These are phyloP conservation scores for Physella acuta DNA, from an alignment of 1,140 invertebrate genomes.

Conservation along the genomic window DNA sequence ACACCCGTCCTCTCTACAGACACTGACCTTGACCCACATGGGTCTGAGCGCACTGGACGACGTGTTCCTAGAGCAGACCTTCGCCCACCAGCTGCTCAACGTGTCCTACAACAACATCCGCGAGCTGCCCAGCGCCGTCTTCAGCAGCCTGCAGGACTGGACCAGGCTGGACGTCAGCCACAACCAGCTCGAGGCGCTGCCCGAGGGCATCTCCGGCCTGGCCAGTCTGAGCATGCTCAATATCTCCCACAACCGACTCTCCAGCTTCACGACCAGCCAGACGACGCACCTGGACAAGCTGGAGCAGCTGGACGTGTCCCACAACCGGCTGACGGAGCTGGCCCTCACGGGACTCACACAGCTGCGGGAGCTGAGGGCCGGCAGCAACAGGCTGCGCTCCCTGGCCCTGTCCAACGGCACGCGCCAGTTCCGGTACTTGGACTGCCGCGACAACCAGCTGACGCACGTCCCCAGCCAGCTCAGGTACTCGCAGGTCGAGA, in stretches of 20 bases:
- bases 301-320: constrained; percentile 34
- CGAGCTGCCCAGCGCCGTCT: constrained; percentile 21
- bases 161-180: constrained; percentile 28
- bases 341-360: no score
- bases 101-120: constrained; percentile 38
- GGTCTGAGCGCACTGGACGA: constrained; percentile 6
- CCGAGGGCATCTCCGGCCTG: constrained; percentile 27
- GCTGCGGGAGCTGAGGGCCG: no score
- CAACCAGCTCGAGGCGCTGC: constrained; percentile 32
- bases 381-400: no score
- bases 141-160: constrained; percentile 31
- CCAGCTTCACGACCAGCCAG: constrained; percentile 17
- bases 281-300: constrained; percentile 27
- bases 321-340: constrained; percentile 35
- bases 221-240: constrained; percentile 36
- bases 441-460: constrained; percentile 39
- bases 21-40: constrained; percentile 32
- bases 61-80: constrained; percentile 27
- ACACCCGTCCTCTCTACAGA: constrained; percentile 17
- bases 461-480: constrained; percentile 27
- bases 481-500: constrained; percentile 32
- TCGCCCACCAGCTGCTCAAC: constrained; percentile 27
- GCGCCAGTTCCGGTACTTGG: constrained; percentile 21
- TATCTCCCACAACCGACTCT: constrained; percentile 38
- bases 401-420: constrained; percentile 32